Conservation (phyloP, 2,113 vertebrate species). For the Craseonycteris thonglongyai region DNA sequence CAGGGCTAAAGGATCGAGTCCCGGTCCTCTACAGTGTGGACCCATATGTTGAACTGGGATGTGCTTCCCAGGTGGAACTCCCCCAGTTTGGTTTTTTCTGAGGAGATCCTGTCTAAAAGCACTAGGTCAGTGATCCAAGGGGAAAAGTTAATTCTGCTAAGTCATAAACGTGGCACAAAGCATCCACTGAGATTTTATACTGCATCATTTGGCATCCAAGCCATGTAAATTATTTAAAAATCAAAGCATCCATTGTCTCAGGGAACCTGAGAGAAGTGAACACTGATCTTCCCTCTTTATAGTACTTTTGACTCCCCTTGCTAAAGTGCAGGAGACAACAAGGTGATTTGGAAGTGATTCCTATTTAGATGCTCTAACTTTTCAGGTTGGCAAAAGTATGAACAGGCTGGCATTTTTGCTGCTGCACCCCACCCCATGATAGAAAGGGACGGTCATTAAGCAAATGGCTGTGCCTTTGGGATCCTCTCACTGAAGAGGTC, state of each 20-base stretch:
- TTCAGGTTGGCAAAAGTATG: not conserved
- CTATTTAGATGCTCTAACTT: not conserved
- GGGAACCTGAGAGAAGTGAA: not conserved
- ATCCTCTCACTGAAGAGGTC: not conserved
- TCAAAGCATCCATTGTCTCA: not conserved
- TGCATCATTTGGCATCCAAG: too few relatives aligned
- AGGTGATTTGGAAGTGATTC: not conserved
- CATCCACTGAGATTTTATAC: too few relatives aligned
- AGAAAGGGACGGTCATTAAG: not conserved
- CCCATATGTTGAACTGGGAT: too few relatives aligned
- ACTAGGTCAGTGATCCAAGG: not conserved
- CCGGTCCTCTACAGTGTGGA: too few relatives aligned
- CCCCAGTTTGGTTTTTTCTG: too few relatives aligned
- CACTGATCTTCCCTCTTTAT: not conserved
- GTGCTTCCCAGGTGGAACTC: too few relatives aligned
- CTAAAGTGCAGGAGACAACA: not conserved
- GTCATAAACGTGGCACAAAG: not conserved
- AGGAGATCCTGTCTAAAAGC: not conserved
- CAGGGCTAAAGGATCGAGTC: too few relatives aligned
- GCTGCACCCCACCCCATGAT: not conserved
- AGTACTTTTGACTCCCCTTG: not conserved
- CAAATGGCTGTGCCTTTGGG: not conserved
- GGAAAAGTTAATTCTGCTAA: not conserved
- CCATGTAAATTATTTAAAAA: too few relatives aligned
- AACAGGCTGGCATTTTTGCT: not conserved